These are phyloP conservation scores for Phasia obesa DNA, from an alignment of 2,888 invertebrate species.

Conservation along the genomic window DNA sequence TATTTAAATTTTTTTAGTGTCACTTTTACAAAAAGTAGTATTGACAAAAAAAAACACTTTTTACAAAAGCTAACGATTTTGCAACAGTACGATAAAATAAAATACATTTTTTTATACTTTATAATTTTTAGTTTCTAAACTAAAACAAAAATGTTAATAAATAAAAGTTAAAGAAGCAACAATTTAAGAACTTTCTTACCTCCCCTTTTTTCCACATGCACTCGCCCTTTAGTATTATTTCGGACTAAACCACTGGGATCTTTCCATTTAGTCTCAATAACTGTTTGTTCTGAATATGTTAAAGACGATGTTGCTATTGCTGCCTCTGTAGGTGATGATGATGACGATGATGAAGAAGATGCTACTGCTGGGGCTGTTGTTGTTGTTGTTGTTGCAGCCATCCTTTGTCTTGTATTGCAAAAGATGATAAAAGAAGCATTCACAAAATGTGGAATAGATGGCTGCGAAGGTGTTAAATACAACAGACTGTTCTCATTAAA, in stretches of 20 bases:
- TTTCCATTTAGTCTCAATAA: conserved; percentile 80
- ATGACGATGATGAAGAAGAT: conserved; percentile 70
- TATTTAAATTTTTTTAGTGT: too few relatives aligned
- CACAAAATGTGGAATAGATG: conserved; percentile 78
- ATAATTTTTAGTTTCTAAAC: too few relatives aligned
- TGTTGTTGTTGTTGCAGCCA: conserved; percentile 72
- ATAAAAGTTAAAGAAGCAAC: too few relatives aligned
- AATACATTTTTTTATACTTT: too few relatives aligned
- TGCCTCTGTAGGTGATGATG: conserved; percentile 74
- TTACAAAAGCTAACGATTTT: too few relatives aligned
- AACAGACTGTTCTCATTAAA: conserved; percentile 55
- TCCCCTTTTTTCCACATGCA: conserved; percentile 82
- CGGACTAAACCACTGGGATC: conserved; percentile 79
- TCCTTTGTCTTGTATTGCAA: conserved; percentile 74
- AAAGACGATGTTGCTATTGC: conserved; percentile 72
- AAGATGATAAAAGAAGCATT: conserved; percentile 83
- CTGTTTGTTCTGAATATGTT: conserved; percentile 76
- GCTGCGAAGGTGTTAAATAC: conserved; percentile 76
- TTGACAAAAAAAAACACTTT: too few relatives aligned
- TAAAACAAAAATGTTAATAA: too few relatives aligned
- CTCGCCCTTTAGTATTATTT: conserved; percentile 81
- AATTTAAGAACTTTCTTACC: too few relatives aligned
- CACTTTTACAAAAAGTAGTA: too few relatives aligned
- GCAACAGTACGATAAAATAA: too few relatives aligned
- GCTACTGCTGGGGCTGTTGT: conserved; percentile 69